A percentile compares a stretch with the other conserved stretches of the same genome.
phyloP scores from a whole-genome alignment of 2,888 invertebrate species.

The Plagodis dolabraria region DNA sequence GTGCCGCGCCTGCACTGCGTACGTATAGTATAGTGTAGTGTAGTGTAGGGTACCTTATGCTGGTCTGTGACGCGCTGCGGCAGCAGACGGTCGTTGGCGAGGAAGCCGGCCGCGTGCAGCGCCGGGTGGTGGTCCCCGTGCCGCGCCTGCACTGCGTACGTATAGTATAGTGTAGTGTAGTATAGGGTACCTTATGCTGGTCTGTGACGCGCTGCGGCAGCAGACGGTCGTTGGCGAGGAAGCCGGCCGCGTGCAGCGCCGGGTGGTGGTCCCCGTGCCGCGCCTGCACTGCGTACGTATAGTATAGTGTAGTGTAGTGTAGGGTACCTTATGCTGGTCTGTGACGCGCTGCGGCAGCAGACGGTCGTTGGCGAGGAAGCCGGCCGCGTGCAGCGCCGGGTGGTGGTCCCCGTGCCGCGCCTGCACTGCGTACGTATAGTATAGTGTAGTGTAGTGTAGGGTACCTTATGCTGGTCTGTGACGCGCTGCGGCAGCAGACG shows the following conservation, averaged over 20 bases:
- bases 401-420: slow-evolving; percentile 98
- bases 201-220: slow-evolving; percentile 98
- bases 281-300: slow-evolving; percentile 99
- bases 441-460: no score
- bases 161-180: no score
- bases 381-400: slow-evolving; percentile 91
- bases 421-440: slow-evolving; percentile 99
- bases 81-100: slow-evolving; percentile 96
- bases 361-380: slow-evolving; percentile 96
- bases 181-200: slow-evolving; percentile 92
- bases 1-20: slow-evolving; percentile 99
- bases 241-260: slow-evolving; percentile 91
- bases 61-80: slow-evolving; percentile 99
- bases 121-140: slow-evolving; percentile 97
- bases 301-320: no score
- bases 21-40: no score
- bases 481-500: slow-evolving; percentile 97
- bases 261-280: slow-evolving; percentile 98
- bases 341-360: slow-evolving; percentile 97
- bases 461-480: slow-evolving; percentile 97
- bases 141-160: slow-evolving; percentile 99
- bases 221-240: slow-evolving; percentile 96
- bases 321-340: slow-evolving; percentile 95
- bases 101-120: slow-evolving; percentile 92
- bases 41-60: slow-evolving; percentile 89